Conservation (phyloP, 2,888 invertebrate genomes). For the Lobophora halterata region DNA sequence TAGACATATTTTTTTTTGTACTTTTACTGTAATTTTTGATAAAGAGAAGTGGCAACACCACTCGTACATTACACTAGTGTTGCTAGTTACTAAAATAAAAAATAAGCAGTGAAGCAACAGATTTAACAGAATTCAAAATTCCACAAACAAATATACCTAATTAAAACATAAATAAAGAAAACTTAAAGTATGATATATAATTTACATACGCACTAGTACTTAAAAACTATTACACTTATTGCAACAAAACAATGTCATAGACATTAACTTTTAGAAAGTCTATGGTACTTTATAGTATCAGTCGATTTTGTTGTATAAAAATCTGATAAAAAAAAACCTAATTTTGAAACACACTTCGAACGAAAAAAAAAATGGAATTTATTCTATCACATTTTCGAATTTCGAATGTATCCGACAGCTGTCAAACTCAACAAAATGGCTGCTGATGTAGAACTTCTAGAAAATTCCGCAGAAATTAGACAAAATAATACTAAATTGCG, state of each 20-base stretch:
- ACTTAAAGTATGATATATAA: conserved; percentile 48
- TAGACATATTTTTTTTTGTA: conserved; percentile 32
- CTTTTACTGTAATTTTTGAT: conserved; percentile 32
- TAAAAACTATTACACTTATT: conserved; percentile 52
- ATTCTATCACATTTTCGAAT: conserved; percentile 64
- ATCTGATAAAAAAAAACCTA: conserved; percentile 15
- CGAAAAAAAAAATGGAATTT: conserved; percentile 72
- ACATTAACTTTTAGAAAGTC: conserved; percentile 46
- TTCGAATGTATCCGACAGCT: conserved; percentile 25
- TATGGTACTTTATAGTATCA: conserved; percentile 38
- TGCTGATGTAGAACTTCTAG: conserved; percentile 15
- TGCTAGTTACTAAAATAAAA: conserved; percentile 23
- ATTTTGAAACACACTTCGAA: conserved; percentile 49
- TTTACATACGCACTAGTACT: conserved; percentile 49
- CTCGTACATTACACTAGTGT: conserved; percentile 19
- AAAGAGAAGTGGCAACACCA: conserved; percentile 28
- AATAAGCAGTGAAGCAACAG: conserved; percentile 27
- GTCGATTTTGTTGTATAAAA: conserved; percentile 35
- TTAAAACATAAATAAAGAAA: conserved; percentile 48
- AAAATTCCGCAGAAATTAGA: not conserved
- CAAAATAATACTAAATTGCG: not conserved
- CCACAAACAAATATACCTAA: conserved; percentile 39
- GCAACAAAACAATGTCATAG: conserved; percentile 60
- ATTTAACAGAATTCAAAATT: conserved; percentile 39
- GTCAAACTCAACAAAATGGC: conserved; percentile 21